Base-by-base conservation (phyloP, 2,888 invertebrate genomes). In the Camponotus fellah region DNA sequence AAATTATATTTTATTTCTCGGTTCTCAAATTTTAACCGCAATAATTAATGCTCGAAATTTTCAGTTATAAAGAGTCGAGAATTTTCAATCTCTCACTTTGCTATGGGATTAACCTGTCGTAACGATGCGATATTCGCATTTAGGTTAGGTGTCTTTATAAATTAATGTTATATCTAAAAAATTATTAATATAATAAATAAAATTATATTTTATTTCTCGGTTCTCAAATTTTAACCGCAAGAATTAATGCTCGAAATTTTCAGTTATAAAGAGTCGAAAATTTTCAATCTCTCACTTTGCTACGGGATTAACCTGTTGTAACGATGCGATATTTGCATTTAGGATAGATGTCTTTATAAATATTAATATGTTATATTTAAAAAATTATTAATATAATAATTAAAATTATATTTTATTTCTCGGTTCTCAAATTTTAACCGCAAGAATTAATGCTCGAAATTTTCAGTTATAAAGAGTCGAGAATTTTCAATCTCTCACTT, bases 301-400 rank as follows among this genome's bases (percentile, higher is more conserved):
- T 21, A 21, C 8, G n/a, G 8, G 14, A 56, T 37, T 71, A 34
- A 71, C 17, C 58, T 12, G 26, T 58, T 34, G 69, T 34, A 79
- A 69, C 71, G 49, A 21, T 58, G 46, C 49, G 40, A 53, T 43
- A 53, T 68, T 86, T 84, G 66, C 68, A 65, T 64, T 32, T 21
- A 56, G 80, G 80, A 69, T 64, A 64, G 60, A 71, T 68, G 62
- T n/a, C n/a, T n/a, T n/a, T n/a, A n/a, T n/a, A n/a, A n/a, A n/a
- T n/a, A n/a, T n/a, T 17, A 53, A 53, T n/a, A 8, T n/a, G n/a
- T 17, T 53, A n/a, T 53, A n/a, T n/a, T 17, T 49, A 17, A 49
- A 49, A 49, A 49, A 49, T 49, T 49, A 46, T 46, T 2, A 53
- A 53, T n/a, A n/a, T 53, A n/a, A 53, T n/a, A 49, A 6, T 53